Conservation (phyloP, 2,888 invertebrate species). For the Polylopha cassiicola region DNA sequence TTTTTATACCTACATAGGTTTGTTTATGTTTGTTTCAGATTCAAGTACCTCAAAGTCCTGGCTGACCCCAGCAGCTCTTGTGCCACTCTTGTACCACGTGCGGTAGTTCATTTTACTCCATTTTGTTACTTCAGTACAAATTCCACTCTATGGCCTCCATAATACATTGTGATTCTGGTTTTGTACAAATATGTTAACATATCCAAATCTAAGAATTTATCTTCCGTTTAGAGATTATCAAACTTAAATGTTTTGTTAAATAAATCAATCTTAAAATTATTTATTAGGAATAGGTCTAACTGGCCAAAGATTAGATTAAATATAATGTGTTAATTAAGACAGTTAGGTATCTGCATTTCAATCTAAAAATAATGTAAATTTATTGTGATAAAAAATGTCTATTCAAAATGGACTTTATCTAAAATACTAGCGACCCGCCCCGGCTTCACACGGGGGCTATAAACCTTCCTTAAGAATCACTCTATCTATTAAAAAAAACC, state of each 20-base stretch:
- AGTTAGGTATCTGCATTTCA: conserved; percentile 16
- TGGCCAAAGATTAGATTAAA: conserved; percentile 45
- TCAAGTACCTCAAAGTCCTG: conserved; percentile 38
- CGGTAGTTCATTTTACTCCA: conserved; percentile 51
- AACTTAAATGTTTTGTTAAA: conserved; percentile 14
- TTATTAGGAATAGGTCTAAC: conserved; percentile 44
- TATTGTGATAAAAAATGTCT: conserved; percentile 18
- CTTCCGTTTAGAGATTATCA: conserved; percentile 14
- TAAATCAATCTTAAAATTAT: conserved; percentile 22
- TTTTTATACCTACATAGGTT: too few relatives aligned
- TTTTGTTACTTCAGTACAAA: conserved; percentile 36
- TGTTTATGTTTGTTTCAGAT: conserved; percentile 58
- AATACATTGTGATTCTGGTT: conserved; percentile 36
- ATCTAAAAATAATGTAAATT: conserved; percentile 16
- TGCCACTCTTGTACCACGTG: conserved; percentile 50
- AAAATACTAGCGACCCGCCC: too few relatives aligned
- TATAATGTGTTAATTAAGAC: conserved; percentile 11
- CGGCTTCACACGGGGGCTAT: too few relatives aligned
- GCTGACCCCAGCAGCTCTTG: conserved; percentile 45
- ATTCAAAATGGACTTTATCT: conserved; percentile 15
- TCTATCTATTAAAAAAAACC: too few relatives aligned
- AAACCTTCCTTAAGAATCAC: too few relatives aligned
- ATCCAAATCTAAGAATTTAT: conserved; percentile 35
- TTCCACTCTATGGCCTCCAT: conserved; percentile 26
- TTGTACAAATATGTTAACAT: conserved; percentile 61